phyloP scores from a whole-genome alignment of 2,888 invertebrate species.

The Apotomis capreana region DNA sequence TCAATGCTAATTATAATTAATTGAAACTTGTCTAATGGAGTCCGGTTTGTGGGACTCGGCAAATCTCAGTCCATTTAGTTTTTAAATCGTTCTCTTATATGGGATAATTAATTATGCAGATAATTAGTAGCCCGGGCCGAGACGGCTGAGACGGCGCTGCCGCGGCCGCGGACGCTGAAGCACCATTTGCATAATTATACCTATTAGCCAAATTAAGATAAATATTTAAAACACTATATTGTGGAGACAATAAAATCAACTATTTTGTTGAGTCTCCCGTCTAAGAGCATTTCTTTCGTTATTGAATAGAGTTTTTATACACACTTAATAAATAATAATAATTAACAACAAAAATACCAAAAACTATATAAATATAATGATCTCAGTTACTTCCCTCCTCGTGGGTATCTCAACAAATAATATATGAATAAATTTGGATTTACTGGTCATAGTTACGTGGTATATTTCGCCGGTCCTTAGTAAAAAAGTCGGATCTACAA shows the following conservation, averaged over 20 bases:
- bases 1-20: slow-evolving; percentile 33
- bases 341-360: too few relatives aligned
- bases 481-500: too few relatives aligned
- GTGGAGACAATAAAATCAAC: not conserved
- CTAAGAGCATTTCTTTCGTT: not conserved
- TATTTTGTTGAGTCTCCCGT: not conserved
- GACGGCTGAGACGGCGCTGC: not conserved
- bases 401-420: too few relatives aligned
- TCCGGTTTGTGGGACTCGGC: slow-evolving; percentile 16
- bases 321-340: too few relatives aligned
- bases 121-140: slow-evolving; percentile 4
- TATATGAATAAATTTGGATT: too few relatives aligned
- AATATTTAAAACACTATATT: slow-evolving; percentile 7
- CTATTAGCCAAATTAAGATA: slow-evolving; percentile 21
- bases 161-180: not conserved
- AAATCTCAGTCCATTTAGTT: slow-evolving; percentile 26
- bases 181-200: slow-evolving; percentile 15
- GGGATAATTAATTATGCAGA: slow-evolving; percentile 34
- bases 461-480: too few relatives aligned
- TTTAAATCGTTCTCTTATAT: slow-evolving; percentile 31
- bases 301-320: too few relatives aligned
- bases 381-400: too few relatives aligned
- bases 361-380: too few relatives aligned
- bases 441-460: too few relatives aligned
- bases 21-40: slow-evolving; percentile 27